Base-by-base conservation (phyloP, 2,888 invertebrate species). In the Microdon myrmicae region DNA sequence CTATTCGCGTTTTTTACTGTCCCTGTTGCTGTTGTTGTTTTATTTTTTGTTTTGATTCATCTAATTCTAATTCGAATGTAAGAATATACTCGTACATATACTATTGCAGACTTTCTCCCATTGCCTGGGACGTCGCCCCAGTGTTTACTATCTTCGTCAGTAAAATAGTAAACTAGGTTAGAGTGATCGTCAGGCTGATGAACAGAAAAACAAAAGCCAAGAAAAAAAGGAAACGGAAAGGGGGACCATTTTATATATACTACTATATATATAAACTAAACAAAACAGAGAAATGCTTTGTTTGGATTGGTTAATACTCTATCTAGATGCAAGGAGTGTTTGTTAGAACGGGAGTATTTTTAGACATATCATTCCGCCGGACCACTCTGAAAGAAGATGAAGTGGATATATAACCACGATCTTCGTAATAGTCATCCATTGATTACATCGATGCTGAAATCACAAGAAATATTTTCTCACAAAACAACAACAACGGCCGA, bases 161-260 rank as follows among this genome's bases (percentile, higher is more conserved):
- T 32, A 31, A 25, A 45, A 29, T 32, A 43, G 39, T 44, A 51
- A 64, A 51, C 47, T 58, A 43, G 64, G 64, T 53, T 64, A 53
- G 51, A 43, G 20, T 26, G 16, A 19, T 10, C 22, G 20, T 2
- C 20, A n/a, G 9, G 7, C 14, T 26, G 20, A 20, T 13, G 20
- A 6, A 26, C 13, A 17, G 16, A 39, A 32, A 12, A 16, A 26
- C 25, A 23, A 31, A 28, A 12, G 26, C 17, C n/a, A n/a, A n/a
- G n/a, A n/a, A n/a, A n/a, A n/a, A n/a, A n/a, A n/a, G n/a, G n/a
- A n/a, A n/a, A n/a, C n/a, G n/a, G n/a, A n/a, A n/a, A n/a, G n/a
- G n/a, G n/a, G n/a, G n/a, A n/a, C n/a, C n/a, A n/a, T n/a, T n/a
- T n/a, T n/a, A n/a, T n/a, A n/a, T n/a, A n/a, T n/a, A n/a, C n/a